Base-by-base conservation (phyloP, 2,888 invertebrate species). In the Peribatodes rhomboidaria region DNA sequence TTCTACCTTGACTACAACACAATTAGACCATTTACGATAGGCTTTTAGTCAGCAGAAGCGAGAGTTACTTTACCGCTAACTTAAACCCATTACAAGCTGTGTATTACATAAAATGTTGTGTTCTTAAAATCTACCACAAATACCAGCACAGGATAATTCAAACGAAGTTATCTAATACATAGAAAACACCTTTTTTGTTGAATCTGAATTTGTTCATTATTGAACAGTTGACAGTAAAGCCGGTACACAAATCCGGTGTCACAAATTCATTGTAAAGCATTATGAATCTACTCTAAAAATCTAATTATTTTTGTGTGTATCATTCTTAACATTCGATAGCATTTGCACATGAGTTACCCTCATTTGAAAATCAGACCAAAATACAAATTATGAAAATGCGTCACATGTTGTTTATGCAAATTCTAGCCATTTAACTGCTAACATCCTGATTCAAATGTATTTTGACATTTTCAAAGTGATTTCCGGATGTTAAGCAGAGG, bases 371-470 rank as follows among this genome's bases (percentile, higher is more conserved):
- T 10, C 18, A 54, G 41, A 54, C 10, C 54, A 54, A 31, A 22
- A 22, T 42, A 42, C 31, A 56, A 42, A 35, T 49, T 31, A 41
- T 16, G 20, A 18, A 33, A 11, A 42, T 41, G 20, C 41, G 46
- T 52, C 47, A 61, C 16, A 16, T 42, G 14, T 35, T 42, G 13
- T 50, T 56, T 60, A 65, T 58, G 46, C 27, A 58, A 63, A 63
- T 58, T 16, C 8, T 42, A 20, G 16, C 42, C 37, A 31, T 37
- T 52, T 35, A 27, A 33, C 20, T 49, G n/a, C 42, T 18, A 56
- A 60, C 56, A 57, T 61, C 65, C 60, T 61, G 65, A 61, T 65
- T 46, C 20, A 60, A 65, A 61, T 65, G 44, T 55, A 39, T 60
- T 56, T 50, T 59, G 39, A 33, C 22, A 50, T 65, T 44, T 50